These are phyloP conservation scores for Acholoe squamosa DNA, from an alignment of 2,888 invertebrate genomes.

Conservation along the genomic window DNA sequence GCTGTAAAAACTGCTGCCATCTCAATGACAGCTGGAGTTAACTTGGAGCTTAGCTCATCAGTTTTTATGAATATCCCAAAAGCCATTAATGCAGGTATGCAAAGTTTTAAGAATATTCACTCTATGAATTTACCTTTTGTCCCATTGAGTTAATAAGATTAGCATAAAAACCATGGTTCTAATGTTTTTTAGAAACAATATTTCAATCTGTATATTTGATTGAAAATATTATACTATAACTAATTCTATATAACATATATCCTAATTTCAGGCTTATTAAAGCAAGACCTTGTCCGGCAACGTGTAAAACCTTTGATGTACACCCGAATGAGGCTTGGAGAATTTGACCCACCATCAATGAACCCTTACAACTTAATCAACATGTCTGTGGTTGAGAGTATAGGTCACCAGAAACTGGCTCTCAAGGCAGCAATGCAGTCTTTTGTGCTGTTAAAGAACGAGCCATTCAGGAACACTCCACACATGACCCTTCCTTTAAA, in stretches of 20 bases:
- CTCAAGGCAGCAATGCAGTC: constrained; percentile 74
- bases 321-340: constrained; percentile 72
- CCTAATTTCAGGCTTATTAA: constrained; percentile 55
- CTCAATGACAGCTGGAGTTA: constrained; percentile 70
- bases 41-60: constrained; percentile 69
- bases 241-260: too few species aligned
- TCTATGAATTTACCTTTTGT: too few species aligned
- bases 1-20: constrained; percentile 68
- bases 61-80: background rate
- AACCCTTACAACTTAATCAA: constrained; percentile 75
- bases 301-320: constrained; percentile 71
- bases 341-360: constrained; percentile 74
- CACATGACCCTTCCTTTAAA: constrained; percentile 71
- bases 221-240: too few species aligned
- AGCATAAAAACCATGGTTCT: too few species aligned
- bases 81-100: background rate
- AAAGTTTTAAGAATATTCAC: too few species aligned
- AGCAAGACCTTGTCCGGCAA: constrained; percentile 66
- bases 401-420: constrained; percentile 72
- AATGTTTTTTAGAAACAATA: too few species aligned
- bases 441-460: constrained; percentile 77
- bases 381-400: constrained; percentile 71
- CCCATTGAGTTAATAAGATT: too few species aligned
- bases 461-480: background rate
- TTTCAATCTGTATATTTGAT: too few species aligned